A percentile compares a stretch with the other conserved stretches of the same genome.
Conservation (phyloP, 2,797 vertebrate genomes). For the Takifugu rubripes region DNA sequence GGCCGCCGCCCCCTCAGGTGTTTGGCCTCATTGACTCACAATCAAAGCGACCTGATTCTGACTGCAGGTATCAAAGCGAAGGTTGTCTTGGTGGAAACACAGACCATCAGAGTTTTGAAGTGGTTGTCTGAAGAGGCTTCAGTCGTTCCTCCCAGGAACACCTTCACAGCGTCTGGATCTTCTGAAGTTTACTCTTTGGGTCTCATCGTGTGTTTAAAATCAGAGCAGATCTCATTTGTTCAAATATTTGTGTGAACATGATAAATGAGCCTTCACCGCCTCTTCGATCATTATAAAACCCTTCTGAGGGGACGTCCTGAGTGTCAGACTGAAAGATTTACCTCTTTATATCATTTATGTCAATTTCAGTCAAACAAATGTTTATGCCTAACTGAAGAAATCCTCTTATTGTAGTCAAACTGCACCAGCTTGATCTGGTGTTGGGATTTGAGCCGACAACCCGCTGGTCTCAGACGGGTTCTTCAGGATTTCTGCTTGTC, state of each 20-base stretch:
- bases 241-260: no score
- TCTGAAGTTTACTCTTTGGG: conserved; percentile 3
- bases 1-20: conserved; percentile 24
- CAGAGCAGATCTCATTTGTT: no score
- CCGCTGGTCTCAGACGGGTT: conserved; percentile 8
- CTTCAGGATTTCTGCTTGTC: conserved; percentile 28
- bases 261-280: no score
- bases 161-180: conserved; percentile 8
- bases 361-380: no score
- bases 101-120: conserved; percentile 22
- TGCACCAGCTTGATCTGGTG: not conserved
- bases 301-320: not conserved
- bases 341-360: not conserved
- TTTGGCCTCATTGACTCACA: conserved; percentile 42
- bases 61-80: conserved; percentile 24
- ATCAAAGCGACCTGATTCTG: conserved; percentile 27
- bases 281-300: not conserved
- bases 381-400: not conserved
- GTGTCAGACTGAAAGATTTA: not conserved
- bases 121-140: not conserved
- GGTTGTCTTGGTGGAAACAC: conserved; percentile 19
- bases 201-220: no score
- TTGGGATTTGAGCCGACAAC: conserved; percentile 31
- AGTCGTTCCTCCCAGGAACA: no score
- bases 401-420: no score